Conservation (phyloP, 1,140 invertebrate species). For the Camponotus floridanus region DNA sequence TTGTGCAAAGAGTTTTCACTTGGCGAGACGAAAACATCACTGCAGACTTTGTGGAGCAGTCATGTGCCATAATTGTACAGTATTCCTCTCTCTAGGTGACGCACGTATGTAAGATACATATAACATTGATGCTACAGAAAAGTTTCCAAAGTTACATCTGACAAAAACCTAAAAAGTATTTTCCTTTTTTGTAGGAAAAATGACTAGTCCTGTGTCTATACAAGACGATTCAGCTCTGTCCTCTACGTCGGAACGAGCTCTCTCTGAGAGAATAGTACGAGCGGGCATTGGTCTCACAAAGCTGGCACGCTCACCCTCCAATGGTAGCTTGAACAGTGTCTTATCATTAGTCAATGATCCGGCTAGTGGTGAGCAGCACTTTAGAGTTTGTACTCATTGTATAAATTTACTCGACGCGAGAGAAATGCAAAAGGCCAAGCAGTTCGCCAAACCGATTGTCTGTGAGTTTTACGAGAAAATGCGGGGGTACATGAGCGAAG, state of each 20-base stretch:
- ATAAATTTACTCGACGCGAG: conserved; percentile 93
- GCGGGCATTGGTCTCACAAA: conserved; percentile 85
- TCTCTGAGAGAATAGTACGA: conserved; percentile 86
- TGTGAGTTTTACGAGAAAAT: conserved; percentile 94
- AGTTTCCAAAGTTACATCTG: background rate
- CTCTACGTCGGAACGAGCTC: conserved; percentile 77
- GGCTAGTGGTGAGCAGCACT: conserved; percentile 87
- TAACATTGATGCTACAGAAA: conserved; percentile 11
- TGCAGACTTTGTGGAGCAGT: conserved; percentile 98
- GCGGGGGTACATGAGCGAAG: conserved; percentile 91
- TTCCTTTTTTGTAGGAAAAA: conserved; percentile 85
- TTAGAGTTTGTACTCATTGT: conserved; percentile 95
- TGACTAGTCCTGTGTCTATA: conserved; percentile 87
- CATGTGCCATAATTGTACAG: conserved; percentile 97
- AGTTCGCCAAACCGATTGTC: conserved; percentile 92
- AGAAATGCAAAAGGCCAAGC: conserved; percentile 92
- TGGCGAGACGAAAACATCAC: conserved; percentile 97
- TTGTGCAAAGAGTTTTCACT: conserved; percentile 95
- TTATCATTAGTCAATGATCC: conserved; percentile 86
- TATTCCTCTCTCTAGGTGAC: conserved; percentile 93
- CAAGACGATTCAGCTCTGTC: conserved; percentile 82
- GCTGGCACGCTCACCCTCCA: conserved; percentile 84
- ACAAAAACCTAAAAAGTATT: background rate
- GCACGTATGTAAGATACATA: conserved; percentile 90
- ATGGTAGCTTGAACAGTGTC: conserved; percentile 85